phyloP scores from a whole-genome alignment of 1,140 invertebrate species.

The Lepidotrigona ventralis region DNA sequence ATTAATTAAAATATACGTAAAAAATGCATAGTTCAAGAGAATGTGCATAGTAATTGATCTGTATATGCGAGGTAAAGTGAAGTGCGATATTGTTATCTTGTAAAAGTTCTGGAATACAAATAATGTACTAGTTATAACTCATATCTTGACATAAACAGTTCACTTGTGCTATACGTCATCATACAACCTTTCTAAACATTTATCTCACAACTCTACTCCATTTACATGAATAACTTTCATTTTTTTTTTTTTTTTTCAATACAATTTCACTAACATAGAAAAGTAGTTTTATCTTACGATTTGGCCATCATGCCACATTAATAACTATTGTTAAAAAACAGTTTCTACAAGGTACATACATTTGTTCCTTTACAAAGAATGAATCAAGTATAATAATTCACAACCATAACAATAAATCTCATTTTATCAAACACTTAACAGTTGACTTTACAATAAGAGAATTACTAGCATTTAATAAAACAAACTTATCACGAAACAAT shows the following conservation, averaged over 20 bases:
- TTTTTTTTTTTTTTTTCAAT: conserved; percentile 1
- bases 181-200: conserved; percentile 44
- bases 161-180: conserved; percentile 23
- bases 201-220: conserved; percentile 44
- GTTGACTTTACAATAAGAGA: conserved; percentile 3
- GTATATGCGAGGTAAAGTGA: conserved; percentile 51
- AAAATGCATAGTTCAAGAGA: conserved; percentile 19
- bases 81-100: conserved; percentile 34
- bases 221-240: conserved; percentile 49
- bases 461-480: conserved; percentile 7
- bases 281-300: conserved; percentile 44
- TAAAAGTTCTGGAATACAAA: conserved; percentile 44
- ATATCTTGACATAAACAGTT: conserved; percentile 34
- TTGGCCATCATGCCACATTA: conserved; percentile 22
- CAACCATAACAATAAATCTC: conserved; percentile 50
- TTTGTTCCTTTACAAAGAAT: conserved; percentile 44
- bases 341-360: conserved; percentile 48
- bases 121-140: conserved; percentile 27
- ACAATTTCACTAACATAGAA: conserved; percentile 44
- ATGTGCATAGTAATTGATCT: conserved; percentile 30
- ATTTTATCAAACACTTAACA: conserved; percentile 28
- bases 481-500: conserved; percentile 40
- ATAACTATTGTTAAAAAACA: conserved; percentile 32
- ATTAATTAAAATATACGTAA: conserved; percentile 22
- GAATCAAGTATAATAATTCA: conserved; percentile 44